These are phyloP conservation scores for Amblyjoppa proteus DNA, from an alignment of 2,888 invertebrate genomes.

Conservation along the genomic window DNA sequence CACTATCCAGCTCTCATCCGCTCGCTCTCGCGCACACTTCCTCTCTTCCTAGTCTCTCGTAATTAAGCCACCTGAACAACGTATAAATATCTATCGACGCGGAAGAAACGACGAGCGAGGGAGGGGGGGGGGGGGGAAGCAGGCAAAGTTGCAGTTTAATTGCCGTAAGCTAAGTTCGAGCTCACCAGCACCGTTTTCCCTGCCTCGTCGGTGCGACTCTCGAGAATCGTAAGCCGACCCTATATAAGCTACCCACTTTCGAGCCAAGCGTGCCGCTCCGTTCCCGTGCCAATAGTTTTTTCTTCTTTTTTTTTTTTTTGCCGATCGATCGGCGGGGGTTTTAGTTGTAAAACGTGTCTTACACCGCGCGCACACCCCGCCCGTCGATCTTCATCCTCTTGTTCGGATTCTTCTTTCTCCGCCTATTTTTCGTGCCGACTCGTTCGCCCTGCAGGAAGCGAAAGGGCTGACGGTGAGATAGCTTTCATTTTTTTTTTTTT, in stretches of 20 bases:
- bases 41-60: conserved; percentile 12
- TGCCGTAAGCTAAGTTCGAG: conserved; percentile 58
- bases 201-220: not conserved
- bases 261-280: conserved; percentile 19
- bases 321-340: conserved; percentile 39
- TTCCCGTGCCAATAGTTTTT: conserved; percentile 46
- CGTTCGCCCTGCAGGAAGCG: not conserved
- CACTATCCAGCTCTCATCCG: not conserved
- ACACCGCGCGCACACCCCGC: conserved; percentile 12
- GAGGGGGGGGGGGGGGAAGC: too few species aligned
- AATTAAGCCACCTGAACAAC: conserved; percentile 55
- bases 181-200: conserved; percentile 12
- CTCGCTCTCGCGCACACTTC: not conserved
- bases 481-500: not conserved
- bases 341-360: conserved; percentile 10
- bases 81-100: conserved; percentile 62
- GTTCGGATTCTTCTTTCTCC: conserved; percentile 3
- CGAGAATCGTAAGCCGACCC: not conserved
- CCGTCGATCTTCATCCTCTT: conserved; percentile 32
- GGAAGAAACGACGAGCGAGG: conserved; percentile 45
- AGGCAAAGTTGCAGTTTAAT: conserved; percentile 65
- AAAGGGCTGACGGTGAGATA: not conserved
- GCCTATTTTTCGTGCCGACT: conserved; percentile 27
- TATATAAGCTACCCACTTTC: conserved; percentile 39
- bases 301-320: conserved; percentile 13